phyloP scores from a whole-genome alignment of 2,797 vertebrate genomes.

The Hydrolagus colliei region DNA sequence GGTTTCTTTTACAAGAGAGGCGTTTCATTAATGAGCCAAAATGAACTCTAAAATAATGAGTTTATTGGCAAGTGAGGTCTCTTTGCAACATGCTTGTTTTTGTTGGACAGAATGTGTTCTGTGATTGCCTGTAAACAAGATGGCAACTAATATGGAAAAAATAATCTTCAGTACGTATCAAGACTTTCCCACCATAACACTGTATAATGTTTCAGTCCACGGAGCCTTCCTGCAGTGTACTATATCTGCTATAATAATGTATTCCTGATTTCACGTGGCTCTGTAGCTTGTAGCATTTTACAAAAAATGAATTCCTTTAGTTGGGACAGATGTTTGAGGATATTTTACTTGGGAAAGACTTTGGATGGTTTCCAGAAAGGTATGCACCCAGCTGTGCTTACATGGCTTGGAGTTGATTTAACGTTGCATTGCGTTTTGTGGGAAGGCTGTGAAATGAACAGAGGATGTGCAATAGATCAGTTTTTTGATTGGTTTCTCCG shows the following conservation, averaged over 20 bases:
- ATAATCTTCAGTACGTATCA: not conserved
- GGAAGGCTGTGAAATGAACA: not conserved
- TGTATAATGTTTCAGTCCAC: not conserved
- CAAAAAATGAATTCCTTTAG: not conserved
- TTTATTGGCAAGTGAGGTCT: constrained; percentile 30
- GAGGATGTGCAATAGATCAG: not conserved
- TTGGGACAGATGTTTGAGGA: not conserved
- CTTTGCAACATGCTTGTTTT: constrained; percentile 44
- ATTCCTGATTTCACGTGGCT: not conserved
- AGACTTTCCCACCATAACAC: not conserved
- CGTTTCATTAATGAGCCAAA: constrained; percentile 48
- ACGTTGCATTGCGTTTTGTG: not conserved
- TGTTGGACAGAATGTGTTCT: constrained; percentile 37
- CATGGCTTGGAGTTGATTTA: not conserved
- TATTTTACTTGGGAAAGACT: not conserved
- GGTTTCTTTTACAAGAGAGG: constrained; percentile 47
- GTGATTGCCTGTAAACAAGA: not conserved
- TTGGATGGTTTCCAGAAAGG: not conserved
- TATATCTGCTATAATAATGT: too few species aligned
- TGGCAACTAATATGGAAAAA: not conserved
- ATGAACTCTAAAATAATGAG: constrained; percentile 41
- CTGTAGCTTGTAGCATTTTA: too few species aligned
- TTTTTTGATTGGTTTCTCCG: not conserved
- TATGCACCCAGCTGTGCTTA: not conserved
- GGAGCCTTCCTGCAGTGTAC: not conserved